phyloP scores from a whole-genome alignment of 2,113 vertebrate species.

The Embiotoca jacksoni region DNA sequence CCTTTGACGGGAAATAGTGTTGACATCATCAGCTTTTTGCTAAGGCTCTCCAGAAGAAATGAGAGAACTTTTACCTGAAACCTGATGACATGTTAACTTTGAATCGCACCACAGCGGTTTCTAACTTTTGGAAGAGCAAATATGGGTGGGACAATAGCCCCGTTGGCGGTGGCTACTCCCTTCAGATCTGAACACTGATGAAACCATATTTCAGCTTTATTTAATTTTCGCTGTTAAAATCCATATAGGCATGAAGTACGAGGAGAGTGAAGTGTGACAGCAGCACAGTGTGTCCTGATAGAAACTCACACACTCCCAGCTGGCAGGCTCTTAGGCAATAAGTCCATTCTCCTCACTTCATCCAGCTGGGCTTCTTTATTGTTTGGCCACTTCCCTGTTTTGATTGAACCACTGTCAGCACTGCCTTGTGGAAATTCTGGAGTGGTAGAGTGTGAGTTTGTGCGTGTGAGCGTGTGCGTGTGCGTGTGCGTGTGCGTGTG shows the following conservation, averaged over 20 bases:
- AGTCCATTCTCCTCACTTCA: conserved; percentile 16
- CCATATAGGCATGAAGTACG: conserved; percentile 2
- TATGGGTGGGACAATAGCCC: conserved; percentile 23
- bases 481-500: neutral
- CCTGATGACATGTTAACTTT: conserved; percentile 38
- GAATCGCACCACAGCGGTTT: conserved; percentile 27
- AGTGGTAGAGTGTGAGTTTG: neutral
- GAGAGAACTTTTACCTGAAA: neutral
- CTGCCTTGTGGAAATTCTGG: conserved; percentile 47
- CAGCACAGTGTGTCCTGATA: conserved; percentile 37
- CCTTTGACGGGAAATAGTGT: neutral
- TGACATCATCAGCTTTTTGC: neutral
- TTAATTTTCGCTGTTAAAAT: conserved; percentile 31
- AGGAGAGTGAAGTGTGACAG: conserved; percentile 22
- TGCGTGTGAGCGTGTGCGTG: neutral
- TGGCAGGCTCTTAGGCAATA: conserved; percentile 39
- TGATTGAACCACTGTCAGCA: conserved; percentile 59
- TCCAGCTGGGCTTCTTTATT: conserved; percentile 63
- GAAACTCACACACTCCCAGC: conserved; percentile 41
- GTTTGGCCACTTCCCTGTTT: conserved; percentile 62
- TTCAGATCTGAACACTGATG: conserved; percentile 18
- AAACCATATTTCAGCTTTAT: conserved; percentile 28
- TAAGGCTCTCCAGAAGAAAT: too few relatives aligned
- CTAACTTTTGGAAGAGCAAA: conserved; percentile 45
- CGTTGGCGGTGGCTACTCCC: conserved; percentile 32